Base-by-base conservation (phyloP, 2,797 vertebrate species). In the Spizella passerina region DNA sequence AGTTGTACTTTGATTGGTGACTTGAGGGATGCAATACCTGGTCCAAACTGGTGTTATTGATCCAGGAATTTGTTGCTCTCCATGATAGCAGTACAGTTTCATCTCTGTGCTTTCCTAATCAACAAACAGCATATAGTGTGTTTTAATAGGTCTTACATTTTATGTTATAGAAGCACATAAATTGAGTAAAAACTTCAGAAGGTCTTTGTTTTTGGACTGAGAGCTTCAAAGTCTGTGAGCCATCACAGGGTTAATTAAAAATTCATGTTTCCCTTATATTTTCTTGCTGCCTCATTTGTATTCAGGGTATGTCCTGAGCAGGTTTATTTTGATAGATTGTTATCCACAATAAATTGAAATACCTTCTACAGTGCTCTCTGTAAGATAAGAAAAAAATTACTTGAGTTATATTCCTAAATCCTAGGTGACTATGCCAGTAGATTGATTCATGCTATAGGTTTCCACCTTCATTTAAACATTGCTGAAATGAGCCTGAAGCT, bases 271-370 rank as follows among this genome's bases (percentile, higher is more conserved):
- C 10, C 7, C 70, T 95, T 85, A 20, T 88, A 70, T 91, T 83
- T 69, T 77, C 86, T 21, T 53, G 16, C 26, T 77, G 20, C 30
- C 24, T 95, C n/a, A 59, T 92, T 86, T 86, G 19, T 78, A 92
- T 85, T 97, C 89, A 82, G 49, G 10, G 36, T n/a, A 90, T 78
- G 64, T 80, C 24, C 36, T 71, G 55, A 84, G 38, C 55, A 61
- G 64, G 34, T 96, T 96, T 97, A 97, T 96, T 97, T 87, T 96
- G 94, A 94, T 84, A 95, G 78, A 91, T 95, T 93, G n/a, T 90
- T 95, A 87, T 95, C 82, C 88, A 75, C 46, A 75, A 88, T 91
- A 96, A 96, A 93, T 71, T 96, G 91, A 96, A 97, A 96, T 95
- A 79, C 19, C 81, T 96, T 96, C 82, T 47, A 66, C 36, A 83